phyloP scores from a whole-genome alignment of 2,888 invertebrate genomes.

The Barypeithes pellucidus region DNA sequence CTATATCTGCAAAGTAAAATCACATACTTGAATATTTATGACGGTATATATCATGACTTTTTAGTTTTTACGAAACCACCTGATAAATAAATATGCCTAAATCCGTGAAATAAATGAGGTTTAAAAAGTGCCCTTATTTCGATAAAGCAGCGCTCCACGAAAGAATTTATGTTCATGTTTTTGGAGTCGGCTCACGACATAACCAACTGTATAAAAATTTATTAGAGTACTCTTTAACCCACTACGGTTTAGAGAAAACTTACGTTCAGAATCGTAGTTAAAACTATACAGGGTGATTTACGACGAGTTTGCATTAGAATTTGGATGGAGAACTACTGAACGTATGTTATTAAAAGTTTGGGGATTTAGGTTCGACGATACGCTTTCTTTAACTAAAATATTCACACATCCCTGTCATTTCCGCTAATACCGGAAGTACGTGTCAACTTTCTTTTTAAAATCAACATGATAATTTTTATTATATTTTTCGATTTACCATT shows the following conservation, averaged over 20 bases:
- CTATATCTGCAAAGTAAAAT: constrained; percentile 10
- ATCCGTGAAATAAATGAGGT: constrained; percentile 32
- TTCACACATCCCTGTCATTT: too few relatives aligned
- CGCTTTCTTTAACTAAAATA: too few relatives aligned
- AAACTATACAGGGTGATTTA: background rate
- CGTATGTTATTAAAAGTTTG: too few relatives aligned
- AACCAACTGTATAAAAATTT: constrained; percentile 48
- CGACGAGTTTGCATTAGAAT: background rate
- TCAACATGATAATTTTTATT: too few relatives aligned
- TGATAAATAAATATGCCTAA: constrained; percentile 37
- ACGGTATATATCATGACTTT: constrained; percentile 14
- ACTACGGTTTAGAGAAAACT: constrained; percentile 42
- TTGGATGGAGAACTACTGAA: too few relatives aligned
- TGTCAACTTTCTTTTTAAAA: too few relatives aligned
- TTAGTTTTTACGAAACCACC: constrained; percentile 25
- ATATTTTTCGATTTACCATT: too few relatives aligned
- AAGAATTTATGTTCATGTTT: constrained; percentile 41
- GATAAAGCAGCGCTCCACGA: constrained; percentile 18
- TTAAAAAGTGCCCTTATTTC: constrained; percentile 35
- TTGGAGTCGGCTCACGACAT: constrained; percentile 46
- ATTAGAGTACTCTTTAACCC: constrained; percentile 39
- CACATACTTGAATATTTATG: constrained; percentile 29
- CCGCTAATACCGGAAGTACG: too few relatives aligned
- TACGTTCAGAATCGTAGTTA: constrained; percentile 9
- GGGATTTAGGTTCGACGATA: too few relatives aligned